phyloP scores from a whole-genome alignment of 2,888 invertebrate species.

The Athripsodes cinereus region DNA sequence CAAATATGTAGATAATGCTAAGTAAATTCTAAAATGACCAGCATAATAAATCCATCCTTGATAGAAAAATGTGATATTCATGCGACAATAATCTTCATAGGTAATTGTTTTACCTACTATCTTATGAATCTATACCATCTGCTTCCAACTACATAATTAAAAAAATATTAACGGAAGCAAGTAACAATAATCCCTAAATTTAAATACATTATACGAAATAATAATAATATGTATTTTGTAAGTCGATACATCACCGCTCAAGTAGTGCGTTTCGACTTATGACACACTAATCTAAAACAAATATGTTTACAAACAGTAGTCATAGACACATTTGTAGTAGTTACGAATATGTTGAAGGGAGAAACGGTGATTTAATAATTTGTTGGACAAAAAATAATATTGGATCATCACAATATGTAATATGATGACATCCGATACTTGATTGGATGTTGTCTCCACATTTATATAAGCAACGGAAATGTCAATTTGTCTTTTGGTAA shows the following conservation, averaged over 20 bases:
- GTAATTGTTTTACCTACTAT: too few relatives aligned
- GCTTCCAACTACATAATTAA: too few relatives aligned
- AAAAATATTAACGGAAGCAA: background rate
- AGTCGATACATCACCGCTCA: background rate
- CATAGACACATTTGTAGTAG: background rate
- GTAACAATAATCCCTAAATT: background rate
- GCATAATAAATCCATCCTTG: too few relatives aligned
- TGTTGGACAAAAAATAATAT: background rate
- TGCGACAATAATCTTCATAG: too few relatives aligned
- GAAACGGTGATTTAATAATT: background rate
- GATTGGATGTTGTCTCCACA: slow-evolving; percentile 2
- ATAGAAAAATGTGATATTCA: too few relatives aligned
- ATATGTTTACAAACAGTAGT: background rate
- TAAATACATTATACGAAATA: too few relatives aligned
- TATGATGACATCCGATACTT: slow-evolving; percentile 15
- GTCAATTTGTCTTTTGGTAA: slow-evolving; percentile 27
- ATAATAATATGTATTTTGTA: background rate
- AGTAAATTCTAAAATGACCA: too few relatives aligned
- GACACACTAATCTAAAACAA: slow-evolving; percentile 1
- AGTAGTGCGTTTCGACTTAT: background rate
- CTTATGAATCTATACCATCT: too few relatives aligned
- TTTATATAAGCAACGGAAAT: slow-evolving; percentile 19
- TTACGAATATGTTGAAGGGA: too few relatives aligned
- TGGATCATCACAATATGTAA: background rate
- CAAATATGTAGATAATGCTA: too few relatives aligned